Evolutionary conservation across 2,113 vertebrate genomes (phyloP).

Genomic region (Paramisgurnus dabryanus): DNA sequence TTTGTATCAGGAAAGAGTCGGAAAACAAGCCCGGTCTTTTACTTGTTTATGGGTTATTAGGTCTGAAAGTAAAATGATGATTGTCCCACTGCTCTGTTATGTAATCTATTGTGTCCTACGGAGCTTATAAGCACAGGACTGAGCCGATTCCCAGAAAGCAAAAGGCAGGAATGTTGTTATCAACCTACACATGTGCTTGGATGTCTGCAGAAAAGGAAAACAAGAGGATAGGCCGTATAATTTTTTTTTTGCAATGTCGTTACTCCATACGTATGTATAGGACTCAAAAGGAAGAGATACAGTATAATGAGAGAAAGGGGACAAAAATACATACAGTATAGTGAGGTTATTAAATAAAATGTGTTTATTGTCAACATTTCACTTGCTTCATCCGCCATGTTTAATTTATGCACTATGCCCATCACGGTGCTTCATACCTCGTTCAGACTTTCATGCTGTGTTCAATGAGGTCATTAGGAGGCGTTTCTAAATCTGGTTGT

Average conservation of each 20-base stretch:
- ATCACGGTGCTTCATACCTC: too few species aligned
- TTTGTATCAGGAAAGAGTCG: neutral
- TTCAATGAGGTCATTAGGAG: too few species aligned
- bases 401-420: too few species aligned
- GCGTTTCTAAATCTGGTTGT: too few species aligned
- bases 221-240: neutral
- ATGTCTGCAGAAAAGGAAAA: neutral
- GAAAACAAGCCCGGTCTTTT: neutral
- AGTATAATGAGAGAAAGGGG: too few species aligned
- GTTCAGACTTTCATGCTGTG: too few species aligned
- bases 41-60: conserved; percentile 15
- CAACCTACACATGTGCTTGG: conserved; percentile 10
- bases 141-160: conserved; percentile 20
- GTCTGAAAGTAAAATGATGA: conserved; percentile 7
- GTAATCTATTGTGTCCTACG: conserved; percentile 32
- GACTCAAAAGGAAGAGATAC: neutral
- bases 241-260: neutral
- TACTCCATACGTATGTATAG: neutral
- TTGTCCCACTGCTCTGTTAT: neutral
- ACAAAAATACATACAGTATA: too few species aligned
- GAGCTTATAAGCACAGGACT: neutral
- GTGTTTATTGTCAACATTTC: too few species aligned
- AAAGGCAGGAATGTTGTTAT: conserved; percentile 31
- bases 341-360: too few species aligned
- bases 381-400: too few species aligned